Percentiles rank a stretch among this genome's conserved stretches.
phyloP scores from a whole-genome alignment of 2,113 vertebrate species.

The Lepus timidus region DNA sequence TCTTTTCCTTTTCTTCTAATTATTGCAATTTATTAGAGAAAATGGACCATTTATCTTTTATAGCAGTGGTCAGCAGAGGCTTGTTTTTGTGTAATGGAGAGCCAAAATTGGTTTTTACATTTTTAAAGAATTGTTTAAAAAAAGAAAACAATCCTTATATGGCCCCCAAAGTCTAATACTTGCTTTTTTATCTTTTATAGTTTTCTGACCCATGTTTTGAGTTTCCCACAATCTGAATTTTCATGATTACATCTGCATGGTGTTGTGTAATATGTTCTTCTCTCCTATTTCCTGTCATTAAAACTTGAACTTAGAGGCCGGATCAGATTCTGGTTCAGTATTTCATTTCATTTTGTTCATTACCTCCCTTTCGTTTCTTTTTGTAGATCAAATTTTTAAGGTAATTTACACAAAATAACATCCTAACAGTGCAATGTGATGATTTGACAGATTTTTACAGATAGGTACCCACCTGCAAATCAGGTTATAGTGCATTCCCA shows the following conservation, averaged over 20 bases:
- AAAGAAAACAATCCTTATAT: background rate
- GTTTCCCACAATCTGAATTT: background rate
- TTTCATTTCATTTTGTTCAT: background rate
- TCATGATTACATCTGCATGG: background rate
- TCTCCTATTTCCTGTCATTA: background rate
- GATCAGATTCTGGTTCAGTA: background rate
- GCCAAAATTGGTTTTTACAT: background rate
- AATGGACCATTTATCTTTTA: background rate
- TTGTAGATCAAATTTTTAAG: background rate
- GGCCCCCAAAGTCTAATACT: background rate
- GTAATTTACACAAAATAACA: background rate
- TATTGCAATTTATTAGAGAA: background rate
- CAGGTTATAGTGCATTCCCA: too few relatives aligned
- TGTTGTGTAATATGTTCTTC: background rate
- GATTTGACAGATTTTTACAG: background rate
- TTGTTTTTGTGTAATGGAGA: conserved; percentile 5
- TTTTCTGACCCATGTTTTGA: background rate
- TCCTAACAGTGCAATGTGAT: background rate
- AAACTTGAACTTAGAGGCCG: background rate
- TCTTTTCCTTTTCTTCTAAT: background rate
- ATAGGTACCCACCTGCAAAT: background rate
- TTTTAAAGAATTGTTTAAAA: background rate
- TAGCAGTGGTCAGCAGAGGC: background rate
- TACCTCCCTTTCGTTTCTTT: background rate
- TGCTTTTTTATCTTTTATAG: background rate